Base-by-base conservation (phyloP, 1,140 invertebrate species). In the Drosophila burlai region DNA sequence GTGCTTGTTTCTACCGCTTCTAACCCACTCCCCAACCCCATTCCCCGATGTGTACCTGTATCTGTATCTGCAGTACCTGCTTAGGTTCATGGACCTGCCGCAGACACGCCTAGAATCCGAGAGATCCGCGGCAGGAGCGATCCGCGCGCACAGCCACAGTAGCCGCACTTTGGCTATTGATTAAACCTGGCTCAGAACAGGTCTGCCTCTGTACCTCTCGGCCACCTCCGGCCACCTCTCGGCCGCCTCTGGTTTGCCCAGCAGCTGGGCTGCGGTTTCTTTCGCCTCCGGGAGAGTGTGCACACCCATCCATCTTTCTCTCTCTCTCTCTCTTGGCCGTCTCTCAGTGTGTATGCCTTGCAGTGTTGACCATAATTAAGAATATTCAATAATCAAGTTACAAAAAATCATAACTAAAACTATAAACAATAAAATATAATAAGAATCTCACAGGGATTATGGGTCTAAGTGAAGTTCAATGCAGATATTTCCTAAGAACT, bases 161-260 rank as follows among this genome's bases (percentile, higher is more conserved):
- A 77, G 73, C 60, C 46, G 55, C 72, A 68, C 81, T 73, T 64
- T 66, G 65, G 69, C 84, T 87, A 87, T 87, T 87, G 83, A 87
- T 87, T 87, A 87, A 89, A 83, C 84, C 83, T 66, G 73, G 84
- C 84, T 89, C 77, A 89, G 85, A 87, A 87, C 84, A 89, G 84
- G 84, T 87, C 84, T 89, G 74, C 62, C 42, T 55, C 65, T 29
- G 54, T 52, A 36, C 47, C 54, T 57, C 54, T 6, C 34, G 52
- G 34, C 34, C 21, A 24, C 52, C 52, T 9, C 31, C 13, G 3
- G 31, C 21, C 21, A 3, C 24, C 24, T 24, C 24, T 24, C 24
- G 26, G 34, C 34, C 36, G 38, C 15, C 52, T 26, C 54, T 57
- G 54, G 21, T 24, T 40, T 1, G 54, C 59, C 73, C 71, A 65